Evolutionary conservation across 2,888 invertebrate genomes (phyloP), one percentile per base, ranked within the genome.

Genomic region (Pyrgus malvae): DNA sequence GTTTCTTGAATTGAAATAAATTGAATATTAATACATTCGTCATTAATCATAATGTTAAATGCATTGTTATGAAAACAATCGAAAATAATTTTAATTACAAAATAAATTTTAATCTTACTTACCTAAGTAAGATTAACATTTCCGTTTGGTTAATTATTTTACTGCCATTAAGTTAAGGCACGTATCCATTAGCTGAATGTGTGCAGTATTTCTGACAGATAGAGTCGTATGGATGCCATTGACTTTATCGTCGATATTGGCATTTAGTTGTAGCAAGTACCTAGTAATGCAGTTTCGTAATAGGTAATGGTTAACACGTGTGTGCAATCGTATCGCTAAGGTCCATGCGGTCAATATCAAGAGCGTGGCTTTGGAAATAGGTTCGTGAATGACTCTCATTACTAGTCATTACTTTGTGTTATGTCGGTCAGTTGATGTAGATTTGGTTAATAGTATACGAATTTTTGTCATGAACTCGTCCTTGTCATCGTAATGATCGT

Each of bases 321-420:
- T 50, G 31, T 35, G 16, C 9, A 31, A 42, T 51, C 25, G 25
- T 42, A 35, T 35, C 42, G 25, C n/a, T 19, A 50, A 41, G 50
- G 42, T 42, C 35, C 8, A 7, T 17, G 25, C 25, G 42, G 23
- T 50, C 50, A 50, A 50, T 50, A 41, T 42, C 42, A 50, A 42
- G 42, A 49, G n/a, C 16, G 12, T n/a, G 23, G 19, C 33, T n/a
- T n/a, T n/a, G 35, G 17, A 25, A 42, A 42, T 59, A 54, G 55
- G 50, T 57, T 64, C 55, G 62, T 64, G 56, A 46, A 58, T 55
- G 68, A 72, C 78, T 80, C 77, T 76, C 76, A 77, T 68, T 33
- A 16, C 11, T 17, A n/a, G 9, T 42, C 17, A 42, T 40, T 23
- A 31, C n/a, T 11, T 11, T 33, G 33, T 33, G 7, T 4, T 4